Base-by-base conservation (phyloP, 1,140 invertebrate species). In the Zaprionus tsacasi region DNA sequence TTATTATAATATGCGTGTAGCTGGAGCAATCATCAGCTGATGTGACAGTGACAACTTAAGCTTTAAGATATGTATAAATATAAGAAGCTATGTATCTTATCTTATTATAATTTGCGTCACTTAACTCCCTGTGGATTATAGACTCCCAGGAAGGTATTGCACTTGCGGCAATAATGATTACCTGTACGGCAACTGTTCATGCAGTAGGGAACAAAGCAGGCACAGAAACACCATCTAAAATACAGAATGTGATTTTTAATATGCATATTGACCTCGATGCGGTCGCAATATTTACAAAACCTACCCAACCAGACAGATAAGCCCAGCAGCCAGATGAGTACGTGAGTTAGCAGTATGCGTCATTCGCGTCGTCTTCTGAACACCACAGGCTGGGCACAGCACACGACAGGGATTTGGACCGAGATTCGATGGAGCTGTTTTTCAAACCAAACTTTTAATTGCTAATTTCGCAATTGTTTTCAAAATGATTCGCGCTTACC, bases 161-260 rank as follows among this genome's bases (percentile, higher is more conserved):
- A 96, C 55, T 93, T 93, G 11, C 95, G 95, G 82, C 96, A 96
- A 70, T 94, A 95, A 79, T 96, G 96, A 64, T 95, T 95, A 10
- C 94, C 94, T 10, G 93, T 93, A 76, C 94, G 93, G 75, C 95
- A 96, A 15, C 93, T 94, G 68, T 96, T 94, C 78, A 95, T 94
- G 71, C 95, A 96, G 72, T 96, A 96, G 10, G 95, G 95, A 6
- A 95, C 92, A 61, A 78, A 91, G 58, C 94, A 95, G 7, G 93
- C 94, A 76, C 95, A 96, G 10, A 93, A 93, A 93, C 94, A 95
- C 76, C 86, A 92, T 4, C 91, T 88, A 6, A 10, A 69, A 27
- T 40, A 30, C 1, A 33, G 27, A 27, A 21, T 6, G 35, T 2
- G 10, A 45, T 10, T 40, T 10, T 25, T 35, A 65, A 40, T 52